phyloP scores from a whole-genome alignment of 2,797 vertebrate species.

The Dryobates pubescens region DNA sequence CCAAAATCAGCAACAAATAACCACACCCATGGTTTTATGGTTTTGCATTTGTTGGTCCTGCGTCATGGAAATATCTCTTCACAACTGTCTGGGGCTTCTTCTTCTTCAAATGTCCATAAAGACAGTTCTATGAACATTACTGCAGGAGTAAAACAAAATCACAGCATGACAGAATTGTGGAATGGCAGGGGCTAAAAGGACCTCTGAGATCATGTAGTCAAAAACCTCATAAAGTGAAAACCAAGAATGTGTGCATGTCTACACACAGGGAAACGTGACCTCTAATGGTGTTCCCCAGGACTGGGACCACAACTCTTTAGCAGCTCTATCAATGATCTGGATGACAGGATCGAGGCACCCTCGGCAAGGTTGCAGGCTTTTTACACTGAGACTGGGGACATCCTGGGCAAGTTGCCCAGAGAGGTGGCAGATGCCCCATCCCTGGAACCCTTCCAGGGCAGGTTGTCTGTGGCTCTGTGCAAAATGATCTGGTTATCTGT shows the following conservation, averaged over 20 bases:
- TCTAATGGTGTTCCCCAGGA: too few species aligned
- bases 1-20: background rate
- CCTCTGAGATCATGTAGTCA: too few species aligned
- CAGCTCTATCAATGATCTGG: too few species aligned
- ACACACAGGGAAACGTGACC: background rate
- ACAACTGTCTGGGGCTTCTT: background rate
- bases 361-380: too few species aligned
- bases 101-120: background rate
- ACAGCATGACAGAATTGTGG: too few species aligned
- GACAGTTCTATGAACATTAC: background rate
- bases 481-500: too few species aligned
- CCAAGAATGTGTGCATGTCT: background rate
- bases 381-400: background rate
- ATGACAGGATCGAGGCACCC: too few species aligned
- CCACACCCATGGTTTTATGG: fast-evolving
- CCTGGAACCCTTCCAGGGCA: background rate
- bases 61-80: background rate
- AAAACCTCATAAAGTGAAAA: background rate
- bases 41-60: background rate
- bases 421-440: background rate
- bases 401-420: background rate
- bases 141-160: background rate
- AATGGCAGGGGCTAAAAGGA: too few species aligned
- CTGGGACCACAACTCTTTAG: too few species aligned
- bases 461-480: too few species aligned